These are phyloP conservation scores for Micromesistius poutassou DNA, from an alignment of 2,797 vertebrate species.

Conservation along the genomic window DNA sequence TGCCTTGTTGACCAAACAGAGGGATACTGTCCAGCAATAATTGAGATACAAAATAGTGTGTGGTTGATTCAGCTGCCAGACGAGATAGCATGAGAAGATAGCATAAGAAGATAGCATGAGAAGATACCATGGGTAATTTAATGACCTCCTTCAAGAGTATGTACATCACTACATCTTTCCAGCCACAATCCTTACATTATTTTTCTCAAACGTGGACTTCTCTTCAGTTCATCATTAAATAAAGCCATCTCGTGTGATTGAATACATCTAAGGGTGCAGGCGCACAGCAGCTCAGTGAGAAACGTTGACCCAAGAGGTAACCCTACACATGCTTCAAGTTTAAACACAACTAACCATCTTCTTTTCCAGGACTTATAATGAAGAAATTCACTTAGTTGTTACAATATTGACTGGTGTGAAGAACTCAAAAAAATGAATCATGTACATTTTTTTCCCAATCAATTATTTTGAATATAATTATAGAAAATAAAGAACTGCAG, in stretches of 20 bases:
- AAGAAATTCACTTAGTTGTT: not conserved
- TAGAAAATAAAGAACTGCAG: not conserved
- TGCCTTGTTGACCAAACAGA: not conserved
- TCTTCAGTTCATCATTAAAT: not conserved
- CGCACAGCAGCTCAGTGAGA: not conserved
- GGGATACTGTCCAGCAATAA: not conserved
- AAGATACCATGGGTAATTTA: not conserved
- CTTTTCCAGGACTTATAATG: not conserved
- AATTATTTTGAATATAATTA: not conserved
- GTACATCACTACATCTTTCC: not conserved
- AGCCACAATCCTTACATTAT: not conserved
- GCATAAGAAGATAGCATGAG: not conserved
- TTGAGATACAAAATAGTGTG: not conserved
- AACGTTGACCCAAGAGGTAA: not conserved
- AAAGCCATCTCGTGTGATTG: not conserved
- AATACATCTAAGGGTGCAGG: not conserved
- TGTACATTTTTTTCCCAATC: not conserved
- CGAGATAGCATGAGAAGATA: not conserved
- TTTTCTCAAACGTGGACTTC: not conserved
- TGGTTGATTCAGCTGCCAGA: constrained; percentile 4
- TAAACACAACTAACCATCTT: not conserved
- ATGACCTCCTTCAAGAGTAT: not conserved
- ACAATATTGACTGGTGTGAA: not conserved
- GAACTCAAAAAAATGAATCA: not conserved
- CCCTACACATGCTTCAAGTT: not conserved